Conservation (phyloP, 2,113 vertebrate genomes). For the Sylvia atricapilla region DNA sequence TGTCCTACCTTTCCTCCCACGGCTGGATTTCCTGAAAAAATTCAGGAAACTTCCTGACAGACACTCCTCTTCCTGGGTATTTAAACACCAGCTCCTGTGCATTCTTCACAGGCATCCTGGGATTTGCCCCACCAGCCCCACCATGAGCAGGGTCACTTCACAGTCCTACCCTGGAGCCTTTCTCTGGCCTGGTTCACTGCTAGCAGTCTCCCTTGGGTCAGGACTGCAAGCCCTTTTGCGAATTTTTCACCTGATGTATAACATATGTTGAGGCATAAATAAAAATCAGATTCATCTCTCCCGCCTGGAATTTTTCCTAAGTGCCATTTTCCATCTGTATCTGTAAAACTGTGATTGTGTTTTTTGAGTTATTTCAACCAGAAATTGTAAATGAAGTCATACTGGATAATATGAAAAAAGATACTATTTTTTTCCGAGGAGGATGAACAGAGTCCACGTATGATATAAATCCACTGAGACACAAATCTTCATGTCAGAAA, state of each 20-base stretch:
- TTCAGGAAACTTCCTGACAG: too few species aligned
- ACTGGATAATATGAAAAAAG: not conserved
- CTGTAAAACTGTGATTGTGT: not conserved
- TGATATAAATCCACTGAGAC: not conserved
- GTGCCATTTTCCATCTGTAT: not conserved
- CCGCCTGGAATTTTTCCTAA: not conserved
- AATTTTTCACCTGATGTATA: not conserved
- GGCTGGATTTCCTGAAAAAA: too few species aligned
- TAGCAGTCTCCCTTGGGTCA: not conserved
- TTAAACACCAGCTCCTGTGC: too few species aligned
- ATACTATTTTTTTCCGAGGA: not conserved
- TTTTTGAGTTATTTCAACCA: not conserved
- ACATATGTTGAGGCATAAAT: not conserved
- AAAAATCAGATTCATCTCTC: not conserved
- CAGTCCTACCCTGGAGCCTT: not conserved
- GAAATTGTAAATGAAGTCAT: not conserved
- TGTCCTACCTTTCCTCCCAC: not conserved
- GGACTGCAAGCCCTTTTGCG: not conserved
- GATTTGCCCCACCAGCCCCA: not conserved
- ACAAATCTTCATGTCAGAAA: not conserved
- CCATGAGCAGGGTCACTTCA: not conserved
- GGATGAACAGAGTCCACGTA: not conserved
- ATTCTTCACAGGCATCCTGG: rapidly evolving
- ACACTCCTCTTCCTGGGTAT: too few species aligned
- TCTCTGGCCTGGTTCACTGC: not conserved